Evolutionary conservation across 1,140 invertebrate species (phyloP).

Genomic region (Hesperophylax magnus): DNA sequence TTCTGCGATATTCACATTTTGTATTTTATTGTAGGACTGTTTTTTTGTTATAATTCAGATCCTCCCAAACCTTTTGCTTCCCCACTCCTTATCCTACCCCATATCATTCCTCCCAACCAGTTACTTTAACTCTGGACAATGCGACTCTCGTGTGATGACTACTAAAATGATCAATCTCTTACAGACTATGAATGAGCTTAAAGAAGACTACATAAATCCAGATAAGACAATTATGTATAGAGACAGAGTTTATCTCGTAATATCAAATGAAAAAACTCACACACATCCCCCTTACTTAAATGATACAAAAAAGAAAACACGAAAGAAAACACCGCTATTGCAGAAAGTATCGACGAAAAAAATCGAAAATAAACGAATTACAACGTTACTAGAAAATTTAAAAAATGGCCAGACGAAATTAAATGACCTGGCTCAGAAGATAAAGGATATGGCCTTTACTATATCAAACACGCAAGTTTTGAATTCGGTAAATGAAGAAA

Average conservation of each 20-base stretch:
- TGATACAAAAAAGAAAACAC: neutral
- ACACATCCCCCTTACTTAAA: neutral
- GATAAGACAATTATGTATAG: slow-evolving; percentile 1
- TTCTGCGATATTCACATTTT: too few relatives aligned
- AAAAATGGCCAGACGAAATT: slow-evolving; percentile 23
- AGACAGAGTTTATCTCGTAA: slow-evolving; percentile 22
- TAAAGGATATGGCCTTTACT: neutral
- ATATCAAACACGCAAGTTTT: slow-evolving; percentile 12
- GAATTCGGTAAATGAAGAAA: slow-evolving; percentile 4
- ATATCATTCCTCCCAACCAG: too few relatives aligned
- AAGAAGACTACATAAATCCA: slow-evolving; percentile 18
- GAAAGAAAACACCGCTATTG: neutral
- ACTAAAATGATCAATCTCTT: neutral
- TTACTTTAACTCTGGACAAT: too few relatives aligned
- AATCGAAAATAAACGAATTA: neutral
- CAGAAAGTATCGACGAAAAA: neutral
- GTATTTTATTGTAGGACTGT: too few relatives aligned
- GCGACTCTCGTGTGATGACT: too few relatives aligned
- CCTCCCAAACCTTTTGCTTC: too few relatives aligned
- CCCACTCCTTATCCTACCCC: too few relatives aligned
- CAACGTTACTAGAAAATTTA: slow-evolving; percentile 2
- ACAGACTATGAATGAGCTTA: slow-evolving; percentile 19
- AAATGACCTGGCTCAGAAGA: neutral
- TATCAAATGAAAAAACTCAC: slow-evolving; percentile 32
- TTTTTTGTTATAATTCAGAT: too few relatives aligned